phyloP scores from a whole-genome alignment of 2,113 vertebrate species.

The Nothobranchius furzeri region DNA sequence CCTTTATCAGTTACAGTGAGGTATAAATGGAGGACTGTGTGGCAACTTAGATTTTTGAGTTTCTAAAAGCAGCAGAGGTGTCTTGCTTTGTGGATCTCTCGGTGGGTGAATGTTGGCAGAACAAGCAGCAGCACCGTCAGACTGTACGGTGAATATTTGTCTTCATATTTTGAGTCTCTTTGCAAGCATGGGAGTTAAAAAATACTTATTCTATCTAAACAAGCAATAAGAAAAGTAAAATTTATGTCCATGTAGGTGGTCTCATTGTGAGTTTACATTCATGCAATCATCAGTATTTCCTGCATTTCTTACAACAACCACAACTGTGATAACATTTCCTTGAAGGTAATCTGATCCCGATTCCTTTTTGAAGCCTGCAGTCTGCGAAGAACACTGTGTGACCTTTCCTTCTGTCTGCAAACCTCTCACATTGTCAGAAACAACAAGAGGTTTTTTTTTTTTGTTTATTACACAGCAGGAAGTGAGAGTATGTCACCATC shows the following conservation, averaged over 20 bases:
- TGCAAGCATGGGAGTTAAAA: constrained; percentile 32
- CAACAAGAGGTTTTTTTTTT: constrained; percentile 34
- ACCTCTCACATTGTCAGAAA: constrained; percentile 40
- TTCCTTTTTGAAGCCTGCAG: constrained; percentile 29
- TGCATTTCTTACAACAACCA: constrained; percentile 41
- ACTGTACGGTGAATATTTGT: no score
- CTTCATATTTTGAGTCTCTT: constrained; percentile 21
- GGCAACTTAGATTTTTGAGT: not conserved
- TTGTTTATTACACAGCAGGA: constrained; percentile 43
- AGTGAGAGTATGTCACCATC: constrained; percentile 55
- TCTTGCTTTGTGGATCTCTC: not conserved
- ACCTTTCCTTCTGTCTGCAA: constrained; percentile 34
- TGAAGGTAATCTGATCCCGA: constrained; percentile 32
- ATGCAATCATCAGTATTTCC: not conserved
- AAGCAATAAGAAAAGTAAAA: constrained; percentile 22
- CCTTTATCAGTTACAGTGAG: not conserved
- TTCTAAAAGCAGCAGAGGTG: not conserved
- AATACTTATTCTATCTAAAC: constrained; percentile 23
- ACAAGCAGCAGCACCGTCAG: no score
- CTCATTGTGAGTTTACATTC: constrained; percentile 16
- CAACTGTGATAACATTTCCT: constrained; percentile 46
- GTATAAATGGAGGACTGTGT: not conserved
- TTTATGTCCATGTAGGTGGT: constrained; percentile 32
- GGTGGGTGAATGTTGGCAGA: no score
- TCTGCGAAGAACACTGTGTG: constrained; percentile 18